Evolutionary conservation across 2,888 invertebrate species (phyloP), one percentile per base, ranked within the genome.

Genomic region (Parnassius apollo): DNA sequence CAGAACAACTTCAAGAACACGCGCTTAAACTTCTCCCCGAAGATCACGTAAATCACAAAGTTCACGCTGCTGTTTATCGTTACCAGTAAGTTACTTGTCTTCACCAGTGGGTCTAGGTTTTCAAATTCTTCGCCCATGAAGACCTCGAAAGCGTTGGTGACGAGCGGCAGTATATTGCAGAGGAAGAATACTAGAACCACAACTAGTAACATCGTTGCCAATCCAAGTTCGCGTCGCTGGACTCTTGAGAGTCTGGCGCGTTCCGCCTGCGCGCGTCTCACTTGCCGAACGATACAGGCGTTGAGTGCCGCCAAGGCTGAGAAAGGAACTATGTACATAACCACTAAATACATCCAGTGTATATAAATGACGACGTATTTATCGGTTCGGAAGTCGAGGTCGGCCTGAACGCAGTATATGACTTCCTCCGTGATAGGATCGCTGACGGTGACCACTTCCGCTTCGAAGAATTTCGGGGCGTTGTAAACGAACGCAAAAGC

Each of bases 31-130:
- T 99, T 98, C 83, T 98, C 97, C 1, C 99, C 99, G 84, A 99
- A 98, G 70, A 98, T 98, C 70, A 98, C 98, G 91, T 99, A 99
- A 75, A 99, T 98, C 69, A 99, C 95, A 85, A 99, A 99, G 90
- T 99, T 99, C 67, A 98, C 97, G 80, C 98, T 98, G 78, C 98
- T 98, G 92, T 99, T 99, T 82, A 99, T 95, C 68, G 98, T 98
- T 62, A 99, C 98, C 68, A 99, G 93, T 62, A 99, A 94, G 88
- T 99, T 99, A 79, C 96, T 97, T 48, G 94, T 93, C 77, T 96
- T 95, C 59, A 97, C 95, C 74, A 97, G 91, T 75, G 94, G 94
- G 73, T 95, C 94, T 69, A 91, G 82, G 62, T 78, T 75, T 66
- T 89, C 89, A 65, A 90, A 83, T 62, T 78, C 80, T 61, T 86